Conservation (phyloP, 2,888 invertebrate species). For the Meteorus cinctellus region DNA sequence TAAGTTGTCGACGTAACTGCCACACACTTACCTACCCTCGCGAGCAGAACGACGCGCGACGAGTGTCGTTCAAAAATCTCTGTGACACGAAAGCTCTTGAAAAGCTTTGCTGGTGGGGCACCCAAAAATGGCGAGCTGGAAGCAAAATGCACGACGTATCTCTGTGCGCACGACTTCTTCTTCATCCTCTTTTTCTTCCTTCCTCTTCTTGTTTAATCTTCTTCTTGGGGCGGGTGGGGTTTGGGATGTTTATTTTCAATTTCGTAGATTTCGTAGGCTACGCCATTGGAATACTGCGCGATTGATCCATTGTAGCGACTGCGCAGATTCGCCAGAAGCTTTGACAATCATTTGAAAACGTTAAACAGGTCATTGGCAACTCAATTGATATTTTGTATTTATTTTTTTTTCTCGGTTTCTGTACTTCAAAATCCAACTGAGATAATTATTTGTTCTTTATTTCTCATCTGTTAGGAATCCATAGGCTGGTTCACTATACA, state of each 20-base stretch:
- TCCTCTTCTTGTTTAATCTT: conserved; percentile 22
- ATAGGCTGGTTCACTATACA: background rate
- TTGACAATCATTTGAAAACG: conserved; percentile 20
- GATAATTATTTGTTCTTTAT: background rate
- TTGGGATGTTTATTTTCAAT: conserved; percentile 34
- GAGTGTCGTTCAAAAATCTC: conserved; percentile 62
- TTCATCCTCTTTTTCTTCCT: conserved; percentile 16
- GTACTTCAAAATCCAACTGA: background rate
- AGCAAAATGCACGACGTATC: conserved; percentile 50
- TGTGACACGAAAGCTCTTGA: conserved; percentile 50
- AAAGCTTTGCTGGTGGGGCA: conserved; percentile 67
- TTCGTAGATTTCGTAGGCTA: background rate
- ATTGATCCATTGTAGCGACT: conserved; percentile 22
- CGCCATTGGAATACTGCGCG: conserved; percentile 36
- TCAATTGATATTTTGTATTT: background rate
- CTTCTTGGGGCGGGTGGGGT: conserved; percentile 13
- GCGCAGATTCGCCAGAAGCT: conserved; percentile 25
- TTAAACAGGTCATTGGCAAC: conserved; percentile 13
- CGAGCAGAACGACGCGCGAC: conserved; percentile 72
- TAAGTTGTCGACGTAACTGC: background rate
- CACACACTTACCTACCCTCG: conserved; percentile 72
- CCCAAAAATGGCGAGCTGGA: conserved; percentile 73
- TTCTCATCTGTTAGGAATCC: background rate
- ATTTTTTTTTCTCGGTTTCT: background rate
- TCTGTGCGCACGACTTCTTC: conserved; percentile 41